Conservation (phyloP, 2,888 invertebrate species). For the Drosophila algonquin region DNA sequence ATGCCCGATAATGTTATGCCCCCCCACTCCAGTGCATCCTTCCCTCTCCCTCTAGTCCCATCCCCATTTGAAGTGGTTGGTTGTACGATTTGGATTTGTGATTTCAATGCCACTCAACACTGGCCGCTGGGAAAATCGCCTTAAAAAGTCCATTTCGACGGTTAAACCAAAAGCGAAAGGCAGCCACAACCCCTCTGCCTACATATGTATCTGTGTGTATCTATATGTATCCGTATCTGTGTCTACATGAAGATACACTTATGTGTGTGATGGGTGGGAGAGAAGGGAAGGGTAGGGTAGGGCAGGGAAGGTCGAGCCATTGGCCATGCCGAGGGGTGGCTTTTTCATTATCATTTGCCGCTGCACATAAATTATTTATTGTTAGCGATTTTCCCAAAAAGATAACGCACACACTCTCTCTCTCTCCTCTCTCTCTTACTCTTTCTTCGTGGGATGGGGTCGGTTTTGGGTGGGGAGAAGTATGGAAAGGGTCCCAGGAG, state of each 20-base stretch:
- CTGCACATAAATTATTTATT: conserved; percentile 80
- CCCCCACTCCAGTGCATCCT: background rate
- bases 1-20: conserved; percentile 62
- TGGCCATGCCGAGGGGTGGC: conserved; percentile 73
- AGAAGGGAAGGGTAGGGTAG: background rate
- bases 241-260: conserved; percentile 12
- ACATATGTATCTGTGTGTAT: conserved; percentile 59
- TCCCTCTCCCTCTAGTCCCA: background rate
- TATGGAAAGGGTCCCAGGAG: too few relatives aligned
- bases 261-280: background rate
- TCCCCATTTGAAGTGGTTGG: conserved; percentile 73
- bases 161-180: conserved; percentile 36
- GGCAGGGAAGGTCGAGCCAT: conserved; percentile 57
- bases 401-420: conserved; percentile 47
- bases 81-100: conserved; percentile 73
- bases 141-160: conserved; percentile 73
- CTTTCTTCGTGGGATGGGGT: background rate
- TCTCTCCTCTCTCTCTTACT: background rate
- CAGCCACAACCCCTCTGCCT: conserved; percentile 32
- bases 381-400: conserved; percentile 80
- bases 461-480: background rate
- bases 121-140: conserved; percentile 79
- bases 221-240: conserved; percentile 35
- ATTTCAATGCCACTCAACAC: conserved; percentile 78
- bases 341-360: conserved; percentile 77